phyloP scores from a whole-genome alignment of 2,113 vertebrate species.

The Gallinago media region DNA sequence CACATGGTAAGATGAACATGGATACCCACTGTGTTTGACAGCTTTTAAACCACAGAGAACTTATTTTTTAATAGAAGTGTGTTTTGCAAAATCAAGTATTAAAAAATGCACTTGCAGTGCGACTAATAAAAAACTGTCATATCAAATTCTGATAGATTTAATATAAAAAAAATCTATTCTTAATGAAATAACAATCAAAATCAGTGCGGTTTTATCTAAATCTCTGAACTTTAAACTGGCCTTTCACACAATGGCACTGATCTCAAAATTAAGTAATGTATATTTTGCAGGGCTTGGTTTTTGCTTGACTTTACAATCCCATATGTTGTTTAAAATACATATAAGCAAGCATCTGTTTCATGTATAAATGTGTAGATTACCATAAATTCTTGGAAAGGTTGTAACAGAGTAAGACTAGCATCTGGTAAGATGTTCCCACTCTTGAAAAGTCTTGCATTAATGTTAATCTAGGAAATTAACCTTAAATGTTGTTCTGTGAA shows the following conservation, averaged over 20 bases:
- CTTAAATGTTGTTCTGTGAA: neutral
- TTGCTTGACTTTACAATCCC: neutral
- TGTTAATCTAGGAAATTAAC: neutral
- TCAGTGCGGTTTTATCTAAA: neutral
- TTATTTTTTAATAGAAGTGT: neutral
- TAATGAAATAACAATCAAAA: neutral
- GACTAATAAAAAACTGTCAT: neutral
- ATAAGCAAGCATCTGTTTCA: neutral
- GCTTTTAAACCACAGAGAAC: neutral
- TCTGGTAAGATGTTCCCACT: neutral
- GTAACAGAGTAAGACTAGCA: neutral
- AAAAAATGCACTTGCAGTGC: neutral
- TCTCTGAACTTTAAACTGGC: neutral
- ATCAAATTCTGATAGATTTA: neutral
- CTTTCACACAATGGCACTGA: neutral
- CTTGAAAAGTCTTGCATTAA: neutral
- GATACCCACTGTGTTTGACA: neutral
- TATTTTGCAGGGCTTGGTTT: neutral
- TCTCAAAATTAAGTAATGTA: neutral
- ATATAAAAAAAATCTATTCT: neutral
- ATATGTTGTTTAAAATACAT: slow-evolving; percentile 6
- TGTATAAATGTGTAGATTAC: neutral
- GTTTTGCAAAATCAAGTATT: neutral
- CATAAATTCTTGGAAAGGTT: neutral
- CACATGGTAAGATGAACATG: slow-evolving; percentile 88